Percentiles rank a stretch among this genome's conserved stretches.
Conservation (phyloP, 2,888 invertebrate species). For the Meiosimyza platycephala region DNA sequence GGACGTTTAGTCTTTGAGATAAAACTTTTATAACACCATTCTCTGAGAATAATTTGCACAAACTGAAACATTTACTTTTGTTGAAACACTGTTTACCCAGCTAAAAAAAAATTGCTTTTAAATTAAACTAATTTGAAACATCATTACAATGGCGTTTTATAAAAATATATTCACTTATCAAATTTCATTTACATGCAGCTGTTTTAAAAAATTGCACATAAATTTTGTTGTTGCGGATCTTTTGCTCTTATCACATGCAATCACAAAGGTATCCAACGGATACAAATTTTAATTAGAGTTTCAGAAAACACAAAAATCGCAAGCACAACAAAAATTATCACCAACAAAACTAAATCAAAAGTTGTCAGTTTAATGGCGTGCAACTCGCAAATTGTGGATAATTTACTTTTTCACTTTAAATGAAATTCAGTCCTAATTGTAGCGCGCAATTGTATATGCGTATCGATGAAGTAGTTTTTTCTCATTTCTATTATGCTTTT, state of each 20-base stretch:
- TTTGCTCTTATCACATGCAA: constrained; percentile 30
- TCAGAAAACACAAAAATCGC: background rate
- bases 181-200: background rate
- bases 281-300: background rate
- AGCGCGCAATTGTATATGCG: background rate
- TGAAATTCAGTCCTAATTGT: background rate
- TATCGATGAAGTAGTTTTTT: background rate
- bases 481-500: background rate
- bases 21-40: no score
- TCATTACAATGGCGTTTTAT: no score
- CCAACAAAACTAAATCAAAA: background rate
- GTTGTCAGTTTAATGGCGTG: no score
- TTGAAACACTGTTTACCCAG: no score
- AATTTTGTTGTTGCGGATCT: constrained; percentile 8
- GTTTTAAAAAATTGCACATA: constrained; percentile 9
- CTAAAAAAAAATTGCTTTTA: no score
- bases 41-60: no score
- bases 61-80: no score
- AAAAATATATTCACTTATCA: no score
- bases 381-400: no score
- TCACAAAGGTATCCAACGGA: constrained; percentile 1
- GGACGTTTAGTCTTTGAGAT: no score
- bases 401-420: background rate
- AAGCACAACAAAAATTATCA: background rate
- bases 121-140: no score